Conservation (phyloP, 2,113 vertebrate genomes). For the Psilopsiagon aurifrons region DNA sequence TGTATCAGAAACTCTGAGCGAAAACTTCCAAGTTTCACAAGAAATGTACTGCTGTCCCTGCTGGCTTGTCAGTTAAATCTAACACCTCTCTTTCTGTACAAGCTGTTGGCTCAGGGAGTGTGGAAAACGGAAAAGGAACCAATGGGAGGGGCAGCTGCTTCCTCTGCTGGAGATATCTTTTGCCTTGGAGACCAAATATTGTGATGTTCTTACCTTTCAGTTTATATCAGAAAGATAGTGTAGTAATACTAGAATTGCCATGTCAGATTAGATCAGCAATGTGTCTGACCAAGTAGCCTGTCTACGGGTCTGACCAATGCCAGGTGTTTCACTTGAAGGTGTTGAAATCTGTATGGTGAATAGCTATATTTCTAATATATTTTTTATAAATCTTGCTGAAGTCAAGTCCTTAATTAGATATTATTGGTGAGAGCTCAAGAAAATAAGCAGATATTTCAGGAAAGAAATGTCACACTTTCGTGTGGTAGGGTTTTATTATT, state of each 20-base stretch:
- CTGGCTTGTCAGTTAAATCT: neutral
- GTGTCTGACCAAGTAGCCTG: neutral
- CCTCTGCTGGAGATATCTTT: neutral
- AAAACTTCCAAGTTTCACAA: neutral
- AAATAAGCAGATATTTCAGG: neutral
- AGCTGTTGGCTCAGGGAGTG: neutral
- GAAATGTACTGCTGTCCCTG: neutral
- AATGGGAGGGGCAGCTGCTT: neutral
- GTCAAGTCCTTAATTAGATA: neutral
- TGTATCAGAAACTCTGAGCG: neutral
- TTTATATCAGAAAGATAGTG: neutral
- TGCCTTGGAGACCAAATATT: slow-evolving; percentile 45
- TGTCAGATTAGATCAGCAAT: neutral
- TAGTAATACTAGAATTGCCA: neutral
- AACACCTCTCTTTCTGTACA: neutral
- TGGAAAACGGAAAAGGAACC: neutral
- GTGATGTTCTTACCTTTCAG: neutral
- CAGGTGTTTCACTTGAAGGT: neutral
- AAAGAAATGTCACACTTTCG: neutral
- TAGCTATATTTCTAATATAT: neutral
- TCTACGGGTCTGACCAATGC: neutral
- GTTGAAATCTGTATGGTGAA: neutral
- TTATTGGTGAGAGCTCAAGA: neutral
- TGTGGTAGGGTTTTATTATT: neutral
- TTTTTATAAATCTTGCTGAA: neutral